Evolutionary conservation across 2,797 vertebrate species (phyloP), one percentile per base, ranked within the genome.

Genomic region (Acipenser ruthenus): DNA sequence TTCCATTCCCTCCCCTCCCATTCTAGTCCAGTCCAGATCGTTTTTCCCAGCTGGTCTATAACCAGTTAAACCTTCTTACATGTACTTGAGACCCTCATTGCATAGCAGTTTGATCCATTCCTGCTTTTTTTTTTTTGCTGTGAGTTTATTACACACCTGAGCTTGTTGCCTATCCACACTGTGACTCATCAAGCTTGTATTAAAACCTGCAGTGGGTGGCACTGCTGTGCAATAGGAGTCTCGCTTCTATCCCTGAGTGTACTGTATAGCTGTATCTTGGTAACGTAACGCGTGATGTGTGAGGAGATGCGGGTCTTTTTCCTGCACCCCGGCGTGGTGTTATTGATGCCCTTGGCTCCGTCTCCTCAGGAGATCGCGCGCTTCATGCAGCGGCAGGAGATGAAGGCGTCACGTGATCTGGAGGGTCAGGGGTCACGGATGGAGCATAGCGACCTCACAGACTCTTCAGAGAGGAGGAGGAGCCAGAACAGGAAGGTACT

Each of bases 341-440:
- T 23, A 50, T 11, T 7, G 3, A 1, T 5, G 4, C 7, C 9
- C 23, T 37, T 37, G 23, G 23, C 23, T 37, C 23, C 2, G 23
- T 3, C 23, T 37, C 23, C 49, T 1, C 66, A 93, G 90, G 89
- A 92, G 80, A 92, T 92, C 13, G 90, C 91, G 8, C 87, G 73
- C n/a, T 91, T 87, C 60, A 91, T 93, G 66, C 91, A 92, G 68
- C 89, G 87, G 65, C 84, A 90, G 70, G 91, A 93, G 76, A 81
- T 91, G 0, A 87, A 85, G 69, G 75, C 79, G 50, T 86, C 88
- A 11, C 73, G 72, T 5, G 86, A 87, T 60, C 73, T 85, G 0
- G 87, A 88, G 7, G 80, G 78, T 9, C 77, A 75, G 1, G 69
- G 70, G 0, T 78, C 78, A 0, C 80, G 75, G 69, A 74, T 56